Conservation (phyloP, 2,113 vertebrate genomes). For the Ammodytes dubius region DNA sequence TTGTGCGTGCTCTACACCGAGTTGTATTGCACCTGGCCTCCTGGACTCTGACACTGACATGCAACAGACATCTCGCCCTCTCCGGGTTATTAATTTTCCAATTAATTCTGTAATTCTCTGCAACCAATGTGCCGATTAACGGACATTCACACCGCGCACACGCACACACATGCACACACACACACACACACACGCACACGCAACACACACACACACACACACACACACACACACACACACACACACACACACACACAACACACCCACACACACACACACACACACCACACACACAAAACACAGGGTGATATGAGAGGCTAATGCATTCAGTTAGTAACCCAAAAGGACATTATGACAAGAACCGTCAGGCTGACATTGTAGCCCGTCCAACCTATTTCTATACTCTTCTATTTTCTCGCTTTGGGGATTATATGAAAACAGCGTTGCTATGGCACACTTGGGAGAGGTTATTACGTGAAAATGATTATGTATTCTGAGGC, state of each 20-base stretch:
- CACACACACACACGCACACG: too few relatives aligned
- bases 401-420: slow-evolving; percentile 7
- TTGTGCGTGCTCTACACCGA: too few relatives aligned
- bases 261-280: too few relatives aligned
- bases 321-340: slow-evolving; percentile 12
- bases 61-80: slow-evolving; percentile 29
- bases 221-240: too few relatives aligned
- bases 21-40: background rate
- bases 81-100: slow-evolving; percentile 62
- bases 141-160: slow-evolving; percentile 10
- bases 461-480: slow-evolving; percentile 51
- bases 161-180: too few relatives aligned
- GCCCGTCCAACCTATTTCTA: background rate
- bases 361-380: background rate
- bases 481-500: slow-evolving; percentile 53
- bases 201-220: too few relatives aligned
- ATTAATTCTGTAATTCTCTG: slow-evolving; percentile 68
- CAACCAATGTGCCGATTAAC: slow-evolving; percentile 47
- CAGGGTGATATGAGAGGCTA: slow-evolving; percentile 23
- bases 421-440: slow-evolving; percentile 41
- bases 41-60: slow-evolving; percentile 40
- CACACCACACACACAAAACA: background rate
- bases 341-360: slow-evolving; percentile 33
- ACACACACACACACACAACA: too few relatives aligned
- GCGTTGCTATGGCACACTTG: slow-evolving; percentile 58